Evolutionary conservation across 2,888 invertebrate species (phyloP).

Genomic region (Macrophya alboannulata): DNA sequence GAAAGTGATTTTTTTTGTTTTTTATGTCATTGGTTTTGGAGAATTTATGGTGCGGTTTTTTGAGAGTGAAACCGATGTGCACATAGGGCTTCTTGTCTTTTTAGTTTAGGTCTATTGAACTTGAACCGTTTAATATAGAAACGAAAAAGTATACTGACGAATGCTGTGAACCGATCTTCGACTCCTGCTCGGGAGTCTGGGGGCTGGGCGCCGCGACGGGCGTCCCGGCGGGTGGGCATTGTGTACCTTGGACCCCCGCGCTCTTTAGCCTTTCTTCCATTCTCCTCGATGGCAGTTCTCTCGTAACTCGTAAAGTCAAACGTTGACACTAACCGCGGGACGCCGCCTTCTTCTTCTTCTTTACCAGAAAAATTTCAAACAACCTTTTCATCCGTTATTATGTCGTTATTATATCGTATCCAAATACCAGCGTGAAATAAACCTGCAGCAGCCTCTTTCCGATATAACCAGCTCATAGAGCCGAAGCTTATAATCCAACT

Average conservation of each 20-base stretch:
- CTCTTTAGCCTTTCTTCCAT: conserved; percentile 69
- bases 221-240: conserved; percentile 77
- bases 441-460: not conserved
- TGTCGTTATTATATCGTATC: conserved; percentile 49
- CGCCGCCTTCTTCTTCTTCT: conserved; percentile 60
- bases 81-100: conserved; percentile 17
- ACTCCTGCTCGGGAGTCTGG: conserved; percentile 25
- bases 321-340: conserved; percentile 78
- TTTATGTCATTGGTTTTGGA: not conserved
- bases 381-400: conserved; percentile 51
- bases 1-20: not conserved
- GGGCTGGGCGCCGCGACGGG: conserved; percentile 45
- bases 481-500: not conserved
- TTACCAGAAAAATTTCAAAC: conserved; percentile 43
- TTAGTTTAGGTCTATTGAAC: not conserved
- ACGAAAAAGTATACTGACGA: conserved; percentile 22
- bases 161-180: conserved; percentile 29
- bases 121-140: conserved; percentile 49
- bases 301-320: conserved; percentile 76
- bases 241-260: conserved; percentile 74
- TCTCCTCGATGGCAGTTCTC: conserved; percentile 72
- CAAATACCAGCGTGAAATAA: conserved; percentile 20
- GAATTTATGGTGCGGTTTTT: not conserved
- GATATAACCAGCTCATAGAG: not conserved
- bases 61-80: not conserved